phyloP scores from a whole-genome alignment of 2,797 vertebrate species.

The Pseudochirops cupreus region DNA sequence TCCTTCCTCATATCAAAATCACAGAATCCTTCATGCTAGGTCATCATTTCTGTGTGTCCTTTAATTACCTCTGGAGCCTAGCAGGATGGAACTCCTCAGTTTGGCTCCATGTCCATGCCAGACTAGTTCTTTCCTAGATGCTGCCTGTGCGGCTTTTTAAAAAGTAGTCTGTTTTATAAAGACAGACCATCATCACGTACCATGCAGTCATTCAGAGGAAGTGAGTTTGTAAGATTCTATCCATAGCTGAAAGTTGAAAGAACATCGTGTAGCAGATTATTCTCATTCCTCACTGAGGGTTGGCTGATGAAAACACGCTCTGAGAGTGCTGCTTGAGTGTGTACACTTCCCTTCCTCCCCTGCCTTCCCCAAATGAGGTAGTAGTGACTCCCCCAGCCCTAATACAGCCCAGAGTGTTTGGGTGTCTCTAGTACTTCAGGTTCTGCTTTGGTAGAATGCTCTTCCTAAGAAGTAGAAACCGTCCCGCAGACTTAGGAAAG shows the following conservation, averaged over 20 bases:
- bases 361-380: neutral
- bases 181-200: neutral
- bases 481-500: conserved; percentile 61
- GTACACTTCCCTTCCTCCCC: neutral
- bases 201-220: neutral
- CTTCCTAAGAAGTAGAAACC: conserved; percentile 61
- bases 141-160: neutral
- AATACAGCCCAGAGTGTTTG: neutral
- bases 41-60: neutral
- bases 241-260: neutral
- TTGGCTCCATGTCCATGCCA: neutral
- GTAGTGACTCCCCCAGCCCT: neutral
- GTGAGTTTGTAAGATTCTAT: conserved; percentile 28
- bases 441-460: conserved; percentile 29
- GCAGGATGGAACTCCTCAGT: neutral
- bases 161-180: neutral
- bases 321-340: neutral
- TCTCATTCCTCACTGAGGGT: conserved; percentile 36
- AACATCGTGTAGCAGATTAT: neutral
- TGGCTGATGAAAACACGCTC: neutral
- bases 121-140: neutral
- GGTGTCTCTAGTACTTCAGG: neutral
- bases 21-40: neutral
- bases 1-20: neutral
- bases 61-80: neutral